Conservation (phyloP, 2,888 invertebrate genomes). For the Epirrita christyi region DNA sequence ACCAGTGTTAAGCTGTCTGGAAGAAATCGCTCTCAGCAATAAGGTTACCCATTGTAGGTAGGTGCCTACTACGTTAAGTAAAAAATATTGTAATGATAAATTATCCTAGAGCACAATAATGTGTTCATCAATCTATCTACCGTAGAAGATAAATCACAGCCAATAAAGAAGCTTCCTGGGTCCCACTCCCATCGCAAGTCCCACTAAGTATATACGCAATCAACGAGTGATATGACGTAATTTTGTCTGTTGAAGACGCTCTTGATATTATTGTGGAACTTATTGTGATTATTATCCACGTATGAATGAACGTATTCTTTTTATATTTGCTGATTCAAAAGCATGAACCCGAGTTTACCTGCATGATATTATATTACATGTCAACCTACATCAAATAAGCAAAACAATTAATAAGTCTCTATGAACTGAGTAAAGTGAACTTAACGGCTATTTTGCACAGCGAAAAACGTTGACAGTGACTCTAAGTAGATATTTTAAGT, state of each 20-base stretch:
- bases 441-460: background rate
- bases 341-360: too few species aligned
- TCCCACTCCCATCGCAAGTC: conserved; percentile 27
- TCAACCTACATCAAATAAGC: background rate
- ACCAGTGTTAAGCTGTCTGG: too few species aligned
- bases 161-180: conserved; percentile 38
- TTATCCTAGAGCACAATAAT: too few species aligned
- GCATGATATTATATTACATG: too few species aligned
- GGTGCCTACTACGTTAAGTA: too few species aligned
- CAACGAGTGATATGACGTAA: conserved; percentile 39
- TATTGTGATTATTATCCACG: conserved; percentile 19
- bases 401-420: background rate
- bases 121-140: too few species aligned
- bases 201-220: conserved; percentile 29
- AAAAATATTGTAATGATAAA: too few species aligned
- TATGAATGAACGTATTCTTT: background rate
- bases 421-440: background rate
- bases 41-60: too few species aligned
- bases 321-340: too few species aligned
- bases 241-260: conserved; percentile 35
- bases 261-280: conserved; percentile 34
- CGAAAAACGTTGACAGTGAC: conserved; percentile 5
- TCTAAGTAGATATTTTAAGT: conserved; percentile 49
- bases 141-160: conserved; percentile 32
- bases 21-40: too few species aligned